phyloP scores from a whole-genome alignment of 2,797 vertebrate species.

The Chelonia mydas region DNA sequence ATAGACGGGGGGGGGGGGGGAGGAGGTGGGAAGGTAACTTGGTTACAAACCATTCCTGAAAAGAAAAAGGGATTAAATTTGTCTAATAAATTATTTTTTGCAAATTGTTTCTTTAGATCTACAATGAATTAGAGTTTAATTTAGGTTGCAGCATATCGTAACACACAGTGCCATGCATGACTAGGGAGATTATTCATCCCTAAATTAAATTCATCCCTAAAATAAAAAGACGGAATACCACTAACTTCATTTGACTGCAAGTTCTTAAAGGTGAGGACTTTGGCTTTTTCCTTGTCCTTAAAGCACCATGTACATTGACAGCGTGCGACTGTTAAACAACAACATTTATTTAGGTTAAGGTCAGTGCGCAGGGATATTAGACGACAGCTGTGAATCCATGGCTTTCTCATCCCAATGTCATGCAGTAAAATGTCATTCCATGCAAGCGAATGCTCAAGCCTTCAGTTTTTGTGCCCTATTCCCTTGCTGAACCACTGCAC shows the following conservation, averaged over 20 bases:
- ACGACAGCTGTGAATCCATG: background rate
- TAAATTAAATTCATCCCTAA: background rate
- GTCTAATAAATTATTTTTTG: fast-evolving
- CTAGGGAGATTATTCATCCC: background rate
- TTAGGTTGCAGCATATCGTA: background rate
- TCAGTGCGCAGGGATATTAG: background rate
- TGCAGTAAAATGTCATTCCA: background rate
- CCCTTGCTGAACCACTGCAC: slow-evolving; percentile 4
- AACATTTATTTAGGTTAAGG: background rate
- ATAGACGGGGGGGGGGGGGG: background rate
- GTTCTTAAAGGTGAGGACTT: background rate
- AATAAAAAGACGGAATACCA: background rate
- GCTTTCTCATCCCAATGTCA: background rate
- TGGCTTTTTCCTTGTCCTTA: background rate
- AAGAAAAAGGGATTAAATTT: background rate
- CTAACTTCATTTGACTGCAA: background rate
- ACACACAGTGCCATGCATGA: background rate
- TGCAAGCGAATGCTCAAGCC: background rate
- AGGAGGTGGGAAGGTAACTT: background rate
- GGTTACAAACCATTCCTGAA: background rate
- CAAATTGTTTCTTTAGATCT: background rate
- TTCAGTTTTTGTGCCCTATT: background rate
- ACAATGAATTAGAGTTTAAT: background rate
- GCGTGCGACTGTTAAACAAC: background rate
- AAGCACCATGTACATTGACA: fast-evolving